phyloP scores from a whole-genome alignment of 2,113 vertebrate species.

The Podiceps cristatus region DNA sequence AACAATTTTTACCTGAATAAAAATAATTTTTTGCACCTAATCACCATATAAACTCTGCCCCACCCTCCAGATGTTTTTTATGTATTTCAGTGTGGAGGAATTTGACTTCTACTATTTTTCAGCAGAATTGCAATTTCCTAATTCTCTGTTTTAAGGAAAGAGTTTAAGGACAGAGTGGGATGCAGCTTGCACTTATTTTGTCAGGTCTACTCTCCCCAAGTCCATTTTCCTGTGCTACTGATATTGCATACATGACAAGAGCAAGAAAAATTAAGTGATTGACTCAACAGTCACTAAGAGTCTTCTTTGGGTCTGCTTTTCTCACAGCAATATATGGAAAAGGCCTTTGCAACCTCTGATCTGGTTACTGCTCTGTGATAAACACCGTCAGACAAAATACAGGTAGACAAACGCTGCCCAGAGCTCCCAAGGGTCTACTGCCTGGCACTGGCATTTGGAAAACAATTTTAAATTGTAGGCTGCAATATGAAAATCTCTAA shows the following conservation, averaged over 20 bases:
- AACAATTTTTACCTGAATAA: background rate
- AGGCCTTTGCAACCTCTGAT: background rate
- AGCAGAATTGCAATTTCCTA: background rate
- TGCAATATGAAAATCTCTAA: background rate
- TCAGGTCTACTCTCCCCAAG: background rate
- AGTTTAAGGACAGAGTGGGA: background rate
- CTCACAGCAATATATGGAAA: background rate
- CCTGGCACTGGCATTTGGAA: background rate
- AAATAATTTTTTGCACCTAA: background rate
- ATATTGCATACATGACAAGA: background rate
- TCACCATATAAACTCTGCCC: background rate
- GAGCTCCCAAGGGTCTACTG: background rate
- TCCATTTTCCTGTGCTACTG: background rate
- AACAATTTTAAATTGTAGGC: background rate
- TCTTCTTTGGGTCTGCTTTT: background rate
- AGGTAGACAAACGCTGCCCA: fast-evolving
- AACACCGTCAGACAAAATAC: background rate
- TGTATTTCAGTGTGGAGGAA: background rate
- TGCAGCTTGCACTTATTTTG: background rate
- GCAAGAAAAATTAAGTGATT: fast-evolving
- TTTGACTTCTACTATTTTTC: background rate
- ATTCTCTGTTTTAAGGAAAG: background rate
- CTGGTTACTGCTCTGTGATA: background rate
- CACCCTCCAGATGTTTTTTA: background rate
- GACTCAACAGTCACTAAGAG: background rate